phyloP scores from a whole-genome alignment of 2,797 vertebrate species.

The Threskiornis aethiopicus region DNA sequence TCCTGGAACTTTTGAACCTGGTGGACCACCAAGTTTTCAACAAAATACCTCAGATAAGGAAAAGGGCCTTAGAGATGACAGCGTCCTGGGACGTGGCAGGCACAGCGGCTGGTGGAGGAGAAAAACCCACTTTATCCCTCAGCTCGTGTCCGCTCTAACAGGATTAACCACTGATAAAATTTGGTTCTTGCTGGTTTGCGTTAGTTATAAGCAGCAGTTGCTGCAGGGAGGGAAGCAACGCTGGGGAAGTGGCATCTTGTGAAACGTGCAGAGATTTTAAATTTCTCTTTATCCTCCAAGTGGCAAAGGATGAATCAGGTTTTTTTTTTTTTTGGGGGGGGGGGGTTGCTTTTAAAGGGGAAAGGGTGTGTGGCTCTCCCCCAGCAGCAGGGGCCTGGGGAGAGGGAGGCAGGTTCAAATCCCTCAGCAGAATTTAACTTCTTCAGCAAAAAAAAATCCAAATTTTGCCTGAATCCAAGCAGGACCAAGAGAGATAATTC shows the following conservation, averaged over 20 bases:
- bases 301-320: neutral
- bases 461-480: neutral
- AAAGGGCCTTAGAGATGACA: neutral
- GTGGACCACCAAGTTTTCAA: neutral
- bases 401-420: neutral
- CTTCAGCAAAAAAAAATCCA: neutral
- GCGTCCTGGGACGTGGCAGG: neutral
- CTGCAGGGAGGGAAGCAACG: neutral
- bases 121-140: neutral
- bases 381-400: neutral
- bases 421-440: neutral
- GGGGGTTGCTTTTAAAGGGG: neutral
- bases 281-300: neutral
- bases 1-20: neutral
- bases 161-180: neutral
- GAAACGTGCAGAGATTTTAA: neutral
- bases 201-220: neutral
- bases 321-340: rapidly evolving
- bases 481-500: neutral
- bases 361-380: neutral
- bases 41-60: neutral
- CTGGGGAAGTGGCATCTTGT: neutral
- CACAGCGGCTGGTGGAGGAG: neutral
- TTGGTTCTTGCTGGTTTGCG: neutral
- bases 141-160: neutral